Evolutionary conservation across 2,797 vertebrate genomes (phyloP).

Genomic region (Peromyscus eremicus): DNA sequence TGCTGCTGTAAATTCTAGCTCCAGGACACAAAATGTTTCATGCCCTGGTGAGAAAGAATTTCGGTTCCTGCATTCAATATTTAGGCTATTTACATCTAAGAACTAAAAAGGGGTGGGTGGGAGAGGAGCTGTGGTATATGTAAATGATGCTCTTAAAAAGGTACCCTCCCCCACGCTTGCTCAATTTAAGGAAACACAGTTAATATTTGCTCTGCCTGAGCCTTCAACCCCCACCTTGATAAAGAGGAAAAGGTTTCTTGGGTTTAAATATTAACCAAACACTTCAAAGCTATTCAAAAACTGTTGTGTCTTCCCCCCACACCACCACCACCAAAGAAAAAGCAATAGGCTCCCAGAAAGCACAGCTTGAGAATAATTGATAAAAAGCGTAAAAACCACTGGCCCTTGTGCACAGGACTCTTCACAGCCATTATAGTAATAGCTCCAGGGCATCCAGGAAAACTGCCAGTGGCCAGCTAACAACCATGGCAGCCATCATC

Average conservation of each 20-base stretch:
- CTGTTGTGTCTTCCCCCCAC: neutral
- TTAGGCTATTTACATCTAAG: slow-evolving; percentile 48
- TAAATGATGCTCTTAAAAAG: slow-evolving; percentile 46
- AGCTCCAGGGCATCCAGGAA: neutral
- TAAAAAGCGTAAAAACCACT: slow-evolving; percentile 14
- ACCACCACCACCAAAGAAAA: neutral
- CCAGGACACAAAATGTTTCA: neutral
- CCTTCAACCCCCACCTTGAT: slow-evolving; percentile 58
- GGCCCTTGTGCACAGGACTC: neutral
- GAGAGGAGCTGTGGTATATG: neutral
- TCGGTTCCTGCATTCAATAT: slow-evolving; percentile 10
- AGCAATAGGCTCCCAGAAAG: slow-evolving; percentile 3
- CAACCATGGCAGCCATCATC: neutral
- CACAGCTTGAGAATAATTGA: slow-evolving; percentile 7
- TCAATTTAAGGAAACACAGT: slow-evolving; percentile 57
- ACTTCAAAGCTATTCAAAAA: slow-evolving; percentile 62
- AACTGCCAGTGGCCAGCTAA: slow-evolving; percentile 6
- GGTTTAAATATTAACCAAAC: slow-evolving; percentile 81
- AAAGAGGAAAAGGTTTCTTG: slow-evolving; percentile 63
- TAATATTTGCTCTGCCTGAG: slow-evolving; percentile 70
- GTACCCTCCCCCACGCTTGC: neutral
- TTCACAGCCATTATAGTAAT: neutral
- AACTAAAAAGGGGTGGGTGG: neutral
- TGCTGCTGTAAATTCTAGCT: slow-evolving; percentile 39
- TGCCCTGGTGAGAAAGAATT: slow-evolving; percentile 40